Evolutionary conservation across 2,113 vertebrate genomes (phyloP).

Genomic region (Clinocottus analis): DNA sequence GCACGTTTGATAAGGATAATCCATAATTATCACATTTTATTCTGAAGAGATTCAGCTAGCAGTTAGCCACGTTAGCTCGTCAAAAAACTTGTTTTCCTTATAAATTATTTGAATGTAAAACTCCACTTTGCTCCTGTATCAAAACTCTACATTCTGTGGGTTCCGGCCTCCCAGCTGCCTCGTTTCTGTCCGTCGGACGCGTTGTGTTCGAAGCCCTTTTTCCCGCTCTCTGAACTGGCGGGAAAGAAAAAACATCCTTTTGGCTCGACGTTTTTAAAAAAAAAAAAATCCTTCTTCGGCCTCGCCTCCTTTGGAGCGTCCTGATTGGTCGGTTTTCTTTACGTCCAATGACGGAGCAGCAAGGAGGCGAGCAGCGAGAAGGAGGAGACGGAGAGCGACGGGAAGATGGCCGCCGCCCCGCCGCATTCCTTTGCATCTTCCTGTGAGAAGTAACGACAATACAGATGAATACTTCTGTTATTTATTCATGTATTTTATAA

Average conservation of each 20-base stretch:
- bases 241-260: neutral
- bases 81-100: neutral
- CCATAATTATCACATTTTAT: neutral
- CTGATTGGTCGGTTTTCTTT: constrained; percentile 21
- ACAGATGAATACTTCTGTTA: neutral
- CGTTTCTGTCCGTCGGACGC: too few relatives aligned
- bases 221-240: neutral
- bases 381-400: constrained; percentile 75
- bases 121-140: constrained; percentile 49
- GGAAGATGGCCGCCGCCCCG: constrained; percentile 69
- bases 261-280: too few relatives aligned
- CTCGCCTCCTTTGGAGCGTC: neutral
- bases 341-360: constrained; percentile 71
- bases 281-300: neutral
- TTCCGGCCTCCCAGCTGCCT: too few relatives aligned
- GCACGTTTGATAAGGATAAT: neutral
- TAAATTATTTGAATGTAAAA: constrained; percentile 29
- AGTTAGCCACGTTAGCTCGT: neutral
- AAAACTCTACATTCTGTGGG: constrained; percentile 49
- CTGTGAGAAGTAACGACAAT: constrained; percentile 67
- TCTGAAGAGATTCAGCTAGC: neutral
- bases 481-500: too few relatives aligned
- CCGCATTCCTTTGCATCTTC: constrained; percentile 96
- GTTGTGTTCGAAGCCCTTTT: too few relatives aligned
- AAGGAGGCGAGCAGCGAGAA: constrained; percentile 76